A percentile compares a stretch with the other conserved stretches of the same genome.
Evolutionary conservation across 2,888 invertebrate genomes (phyloP).

Genomic region (Ormyrus pomaceus): DNA sequence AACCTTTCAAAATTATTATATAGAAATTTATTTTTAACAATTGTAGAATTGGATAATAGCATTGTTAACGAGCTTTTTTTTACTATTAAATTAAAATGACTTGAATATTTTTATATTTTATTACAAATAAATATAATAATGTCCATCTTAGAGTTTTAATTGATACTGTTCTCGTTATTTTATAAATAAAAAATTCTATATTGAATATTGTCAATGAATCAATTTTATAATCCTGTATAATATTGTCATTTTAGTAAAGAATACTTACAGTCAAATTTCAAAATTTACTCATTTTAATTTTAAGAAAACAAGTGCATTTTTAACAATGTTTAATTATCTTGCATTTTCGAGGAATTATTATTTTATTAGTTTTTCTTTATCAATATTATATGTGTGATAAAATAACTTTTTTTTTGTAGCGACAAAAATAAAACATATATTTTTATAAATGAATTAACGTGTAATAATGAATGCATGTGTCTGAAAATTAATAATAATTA

Average conservation of each 20-base stretch:
- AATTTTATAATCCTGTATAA: constrained; percentile 39
- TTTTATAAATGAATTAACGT: constrained; percentile 31
- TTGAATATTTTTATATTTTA: constrained; percentile 51
- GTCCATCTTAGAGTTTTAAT: constrained; percentile 37
- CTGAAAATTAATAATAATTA: constrained; percentile 3
- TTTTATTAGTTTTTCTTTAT: not conserved
- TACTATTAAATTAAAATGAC: constrained; percentile 31
- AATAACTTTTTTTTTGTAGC: not conserved
- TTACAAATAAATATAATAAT: constrained; percentile 40
- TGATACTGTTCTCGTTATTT: constrained; percentile 49
- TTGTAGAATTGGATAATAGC: constrained; percentile 39
- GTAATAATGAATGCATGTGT: constrained; percentile 9
- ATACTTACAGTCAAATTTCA: constrained; percentile 46
- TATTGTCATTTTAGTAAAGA: constrained; percentile 31
- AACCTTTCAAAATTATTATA: constrained; percentile 33
- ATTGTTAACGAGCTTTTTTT: constrained; percentile 46
- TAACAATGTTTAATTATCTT: not conserved
- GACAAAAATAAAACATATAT: constrained; percentile 23
- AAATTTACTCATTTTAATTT: constrained; percentile 5
- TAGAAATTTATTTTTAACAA: constrained; percentile 50
- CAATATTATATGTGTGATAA: not conserved
- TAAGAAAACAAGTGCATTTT: not conserved
- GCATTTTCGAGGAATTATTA: not conserved
- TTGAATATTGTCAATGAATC: constrained; percentile 42
- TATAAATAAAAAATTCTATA: constrained; percentile 41